phyloP scores from a whole-genome alignment of 2,888 invertebrate species.

The Calephelis perditalis region DNA sequence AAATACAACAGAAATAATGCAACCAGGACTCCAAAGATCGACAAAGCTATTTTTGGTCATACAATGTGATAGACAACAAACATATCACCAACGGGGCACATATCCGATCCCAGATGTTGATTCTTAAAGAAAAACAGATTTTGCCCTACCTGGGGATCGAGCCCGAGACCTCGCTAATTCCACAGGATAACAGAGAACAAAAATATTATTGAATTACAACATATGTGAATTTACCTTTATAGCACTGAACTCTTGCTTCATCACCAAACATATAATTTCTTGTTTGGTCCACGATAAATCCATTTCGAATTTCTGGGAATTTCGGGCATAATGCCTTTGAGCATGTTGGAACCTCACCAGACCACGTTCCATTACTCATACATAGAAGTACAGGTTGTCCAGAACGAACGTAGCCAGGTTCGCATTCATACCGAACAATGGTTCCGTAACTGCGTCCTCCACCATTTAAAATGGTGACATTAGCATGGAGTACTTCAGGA shows the following conservation, averaged over 20 bases:
- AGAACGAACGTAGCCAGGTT: slow-evolving; percentile 91
- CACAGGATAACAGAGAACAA: no score
- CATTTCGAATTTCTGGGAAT: slow-evolving; percentile 90
- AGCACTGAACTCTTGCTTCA: slow-evolving; percentile 94
- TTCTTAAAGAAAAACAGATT: no score
- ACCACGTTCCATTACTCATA: slow-evolving; percentile 98
- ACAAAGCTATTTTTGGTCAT: no score
- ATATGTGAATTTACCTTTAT: slow-evolving; percentile 72
- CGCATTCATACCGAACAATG: slow-evolving; percentile 94
- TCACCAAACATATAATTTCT: slow-evolving; percentile 90
- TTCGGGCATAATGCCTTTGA: slow-evolving; percentile 85
- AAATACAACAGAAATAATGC: no score
- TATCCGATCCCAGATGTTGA: no score
- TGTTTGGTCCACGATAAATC: slow-evolving; percentile 88
- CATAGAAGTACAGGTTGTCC: slow-evolving; percentile 94
- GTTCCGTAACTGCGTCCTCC: slow-evolving; percentile 96
- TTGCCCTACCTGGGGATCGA: no score
- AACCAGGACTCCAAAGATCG: no score
- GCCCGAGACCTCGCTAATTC: no score
- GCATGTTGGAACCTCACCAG: slow-evolving; percentile 92
- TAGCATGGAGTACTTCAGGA: slow-evolving; percentile 91
- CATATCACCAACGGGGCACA: no score
- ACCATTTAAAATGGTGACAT: slow-evolving; percentile 91
- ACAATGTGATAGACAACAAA: no score
- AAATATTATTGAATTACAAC: neutral